These are phyloP conservation scores for Callithrix jacchus DNA, from an alignment of 2,113 vertebrate species.

Conservation along the genomic window DNA sequence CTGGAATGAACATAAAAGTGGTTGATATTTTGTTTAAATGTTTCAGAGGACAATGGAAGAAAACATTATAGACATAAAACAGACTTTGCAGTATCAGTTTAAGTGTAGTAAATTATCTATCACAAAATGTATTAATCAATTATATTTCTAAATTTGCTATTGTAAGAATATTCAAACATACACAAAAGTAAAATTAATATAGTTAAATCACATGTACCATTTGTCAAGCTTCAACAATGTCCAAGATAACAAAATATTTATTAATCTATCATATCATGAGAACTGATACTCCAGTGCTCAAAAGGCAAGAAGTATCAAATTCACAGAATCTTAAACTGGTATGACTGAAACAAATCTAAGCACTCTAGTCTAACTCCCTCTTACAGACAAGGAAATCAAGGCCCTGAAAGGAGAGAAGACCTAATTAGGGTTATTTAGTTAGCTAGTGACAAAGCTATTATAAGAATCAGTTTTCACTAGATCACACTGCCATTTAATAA, in stretches of 20 bases:
- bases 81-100: not conserved
- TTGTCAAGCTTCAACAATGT: conserved; percentile 7
- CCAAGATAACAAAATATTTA: conserved; percentile 25
- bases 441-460: not conserved
- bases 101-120: conserved; percentile 22
- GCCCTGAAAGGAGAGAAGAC: not conserved
- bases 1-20: not conserved
- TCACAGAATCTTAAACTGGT: not conserved
- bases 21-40: not conserved
- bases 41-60: conserved; percentile 16
- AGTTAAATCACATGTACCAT: not conserved
- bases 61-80: not conserved
- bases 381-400: conserved; percentile 19
- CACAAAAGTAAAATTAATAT: conserved; percentile 11
- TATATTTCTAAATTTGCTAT: conserved; percentile 36
- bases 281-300: not conserved
- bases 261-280: not conserved
- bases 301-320: not conserved
- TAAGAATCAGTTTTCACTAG: not conserved
- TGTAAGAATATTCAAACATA: conserved; percentile 26
- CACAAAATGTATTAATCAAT: not conserved
- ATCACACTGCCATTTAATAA: not conserved
- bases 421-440: not conserved
- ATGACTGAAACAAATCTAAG: conserved; percentile 33
- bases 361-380: not conserved